Evolutionary conservation across 2,797 vertebrate species (phyloP), one percentile per base, ranked within the genome.

Genomic region (Botia kubotai): DNA sequence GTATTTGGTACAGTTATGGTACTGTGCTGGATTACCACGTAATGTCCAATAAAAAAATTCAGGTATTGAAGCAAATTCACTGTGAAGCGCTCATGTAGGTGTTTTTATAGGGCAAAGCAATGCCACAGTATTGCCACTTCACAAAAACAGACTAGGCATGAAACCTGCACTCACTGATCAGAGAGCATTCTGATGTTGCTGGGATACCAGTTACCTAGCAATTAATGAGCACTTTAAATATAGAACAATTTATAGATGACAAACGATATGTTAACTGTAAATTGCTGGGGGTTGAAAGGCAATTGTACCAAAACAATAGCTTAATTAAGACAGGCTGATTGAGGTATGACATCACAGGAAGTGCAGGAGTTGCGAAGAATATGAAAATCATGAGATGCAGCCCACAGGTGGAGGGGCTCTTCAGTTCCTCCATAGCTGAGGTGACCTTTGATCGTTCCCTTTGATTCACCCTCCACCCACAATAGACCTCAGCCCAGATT

Each of bases 371-470:
- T 57, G 57, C 3, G 2, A 48, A 58, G 66, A 70, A 60, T 57
- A 72, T 70, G 23, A 62, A 78, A 78, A 70, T 58, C 21, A 77
- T 58, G 65, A 6, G 39, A 50, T 12, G 43, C 43, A 50, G 66
- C 53, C 57, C 16, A 57, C 57, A 75, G 23, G 52, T 70, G 65
- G 29, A n/a, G 53, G 13, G 67, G 75, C 68, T 62, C 58, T 74
- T 69, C 12, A 73, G 57, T 6, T 82, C 69, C 77, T 72, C 76
- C 72, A 67, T 48, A 5, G 43, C 12, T 46, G n/a, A 53, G 53
- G 75, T 76, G 83, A 80, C 71, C 71, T 85, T 80, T 86, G 80
- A 84, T 84, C 80, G 65, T 72, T 43, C 74, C 57, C 26, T 75
- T 58, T 79, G 71, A 82, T 71, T 84, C 62, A 13, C 63, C 75